phyloP scores from a whole-genome alignment of 2,888 invertebrate genomes.

The Eupeodes latifasciatus region DNA sequence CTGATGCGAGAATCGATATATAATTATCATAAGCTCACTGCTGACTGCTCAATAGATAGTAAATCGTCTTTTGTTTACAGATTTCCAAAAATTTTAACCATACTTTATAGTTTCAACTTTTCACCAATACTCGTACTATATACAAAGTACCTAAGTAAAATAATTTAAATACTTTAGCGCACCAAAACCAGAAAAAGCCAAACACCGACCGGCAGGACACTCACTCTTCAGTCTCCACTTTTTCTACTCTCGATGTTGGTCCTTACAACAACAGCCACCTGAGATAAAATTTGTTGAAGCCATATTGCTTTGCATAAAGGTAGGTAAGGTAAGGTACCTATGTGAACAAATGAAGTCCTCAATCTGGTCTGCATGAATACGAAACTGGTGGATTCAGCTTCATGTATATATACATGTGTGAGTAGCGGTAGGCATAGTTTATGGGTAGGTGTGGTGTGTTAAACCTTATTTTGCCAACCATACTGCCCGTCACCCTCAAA shows the following conservation, averaged over 20 bases:
- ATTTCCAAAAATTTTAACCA: background rate
- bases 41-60: background rate
- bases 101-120: background rate
- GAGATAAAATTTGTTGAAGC: conserved; percentile 27
- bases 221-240: background rate
- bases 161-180: conserved; percentile 5
- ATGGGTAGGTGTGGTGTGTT: conserved; percentile 11
- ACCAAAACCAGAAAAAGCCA: background rate
- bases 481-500: conserved; percentile 20
- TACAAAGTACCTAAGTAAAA: background rate
- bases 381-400: conserved; percentile 24
- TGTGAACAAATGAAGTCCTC: conserved; percentile 59
- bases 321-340: background rate
- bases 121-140: background rate
- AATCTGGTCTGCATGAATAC: conserved; percentile 17
- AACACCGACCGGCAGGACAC: background rate
- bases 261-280: conserved; percentile 14
- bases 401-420: no score
- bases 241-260: background rate
- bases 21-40: conserved; percentile 6
- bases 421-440: background rate
- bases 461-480: conserved; percentile 29
- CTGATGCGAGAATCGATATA: background rate
- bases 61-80: conserved; percentile 9
- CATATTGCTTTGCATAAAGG: conserved; percentile 37